phyloP scores from a whole-genome alignment of 2,888 invertebrate genomes.

The Zootermopsis nevadensis region DNA sequence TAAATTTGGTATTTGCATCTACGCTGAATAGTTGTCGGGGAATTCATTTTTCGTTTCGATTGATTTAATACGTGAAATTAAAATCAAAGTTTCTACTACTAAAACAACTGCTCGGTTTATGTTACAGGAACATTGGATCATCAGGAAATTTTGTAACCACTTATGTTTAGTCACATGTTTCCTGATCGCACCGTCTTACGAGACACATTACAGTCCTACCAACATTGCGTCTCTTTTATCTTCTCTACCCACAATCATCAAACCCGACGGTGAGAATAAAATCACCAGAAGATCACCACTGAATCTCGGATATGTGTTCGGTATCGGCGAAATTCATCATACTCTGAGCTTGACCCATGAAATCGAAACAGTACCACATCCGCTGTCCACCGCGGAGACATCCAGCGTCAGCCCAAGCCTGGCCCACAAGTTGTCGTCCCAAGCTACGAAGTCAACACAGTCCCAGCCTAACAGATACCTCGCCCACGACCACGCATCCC shows the following conservation, averaged over 20 bases:
- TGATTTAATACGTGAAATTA: too few relatives aligned
- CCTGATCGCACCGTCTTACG: not conserved
- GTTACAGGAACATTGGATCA: not conserved
- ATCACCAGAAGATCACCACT: slow-evolving; percentile 22
- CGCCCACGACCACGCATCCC: slow-evolving; percentile 2
- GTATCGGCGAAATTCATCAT: not conserved
- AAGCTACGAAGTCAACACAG: not conserved
- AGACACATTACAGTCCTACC: not conserved
- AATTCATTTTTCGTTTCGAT: too few relatives aligned
- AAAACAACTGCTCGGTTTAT: not conserved
- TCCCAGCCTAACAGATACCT: not conserved
- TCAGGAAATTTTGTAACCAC: not conserved
- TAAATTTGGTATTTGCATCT: too few relatives aligned
- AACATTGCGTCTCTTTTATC: not conserved
- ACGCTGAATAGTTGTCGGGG: too few relatives aligned
- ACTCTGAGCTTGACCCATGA: not conserved
- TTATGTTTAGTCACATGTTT: not conserved
- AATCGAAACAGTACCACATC: not conserved
- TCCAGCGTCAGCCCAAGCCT: slow-evolving; percentile 4
- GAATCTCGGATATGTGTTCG: slow-evolving; percentile 23
- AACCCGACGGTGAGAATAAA: not conserved
- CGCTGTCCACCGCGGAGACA: not conserved
- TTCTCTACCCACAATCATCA: slow-evolving; percentile 7
- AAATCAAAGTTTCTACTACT: too few relatives aligned
- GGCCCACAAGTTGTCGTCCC: slow-evolving; percentile 5